Conservation (phyloP, 1,140 invertebrate species). For the Hyles vespertilio region DNA sequence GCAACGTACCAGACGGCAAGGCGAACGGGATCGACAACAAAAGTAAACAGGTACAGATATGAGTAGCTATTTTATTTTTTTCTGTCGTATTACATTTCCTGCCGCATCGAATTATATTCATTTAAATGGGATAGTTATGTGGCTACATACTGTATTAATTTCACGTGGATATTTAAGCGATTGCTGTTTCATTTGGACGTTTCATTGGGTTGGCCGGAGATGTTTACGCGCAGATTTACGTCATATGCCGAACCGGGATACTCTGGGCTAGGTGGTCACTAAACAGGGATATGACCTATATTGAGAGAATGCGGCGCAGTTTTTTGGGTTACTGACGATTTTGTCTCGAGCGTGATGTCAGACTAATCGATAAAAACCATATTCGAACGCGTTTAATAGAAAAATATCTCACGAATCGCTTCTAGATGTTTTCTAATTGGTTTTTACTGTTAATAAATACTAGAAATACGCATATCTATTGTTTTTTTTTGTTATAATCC, state of each 20-base stretch:
- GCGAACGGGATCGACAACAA: slow-evolving; percentile 70
- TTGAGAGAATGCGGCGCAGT: slow-evolving; percentile 35
- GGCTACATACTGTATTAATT: not conserved
- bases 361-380: not conserved
- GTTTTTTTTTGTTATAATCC: no score
- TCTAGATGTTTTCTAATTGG: no score
- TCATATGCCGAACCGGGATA: slow-evolving; percentile 38
- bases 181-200: not conserved
- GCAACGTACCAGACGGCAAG: slow-evolving; percentile 62
- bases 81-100: slow-evolving; percentile 17
- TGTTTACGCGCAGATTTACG: slow-evolving; percentile 53
- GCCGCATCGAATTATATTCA: slow-evolving; percentile 11
- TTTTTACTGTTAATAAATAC: no score
- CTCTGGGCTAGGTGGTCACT: slow-evolving; percentile 43
- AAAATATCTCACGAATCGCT: no score
- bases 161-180: not conserved
- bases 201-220: slow-evolving; percentile 2
- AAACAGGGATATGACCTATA: slow-evolving; percentile 65
- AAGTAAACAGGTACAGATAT: slow-evolving; percentile 69
- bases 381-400: no score
- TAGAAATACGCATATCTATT: no score
- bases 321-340: slow-evolving; percentile 21
- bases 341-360: slow-evolving; percentile 19
- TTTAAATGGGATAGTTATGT: not conserved
- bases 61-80: slow-evolving; percentile 26